Evolutionary conservation across 2,113 vertebrate species (phyloP), one percentile per base, ranked within the genome.

Genomic region (Nesogale talazaci): DNA sequence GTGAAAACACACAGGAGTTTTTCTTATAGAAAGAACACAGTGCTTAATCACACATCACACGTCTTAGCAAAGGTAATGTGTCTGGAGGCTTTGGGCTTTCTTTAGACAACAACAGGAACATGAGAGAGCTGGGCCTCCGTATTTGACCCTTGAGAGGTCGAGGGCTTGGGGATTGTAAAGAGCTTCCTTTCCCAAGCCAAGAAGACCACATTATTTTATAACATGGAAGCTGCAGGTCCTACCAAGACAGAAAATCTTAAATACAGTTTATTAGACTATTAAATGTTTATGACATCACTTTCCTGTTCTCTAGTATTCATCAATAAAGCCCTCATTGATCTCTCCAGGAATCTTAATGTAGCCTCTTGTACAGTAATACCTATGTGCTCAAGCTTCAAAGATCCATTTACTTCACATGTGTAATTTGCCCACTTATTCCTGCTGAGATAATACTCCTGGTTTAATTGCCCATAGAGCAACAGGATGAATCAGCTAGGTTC

Each of bases 381-480:
- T 93, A 3, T 67, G 65, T 82, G 36, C 69, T 96, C 69, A 92
- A 92, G 93, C 91, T 86, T 88, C 94, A 97, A 96, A 97, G 75
- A 94, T 93, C 83, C 89, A 96, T 94, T 97, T 96, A 93, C 63
- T 95, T 96, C 94, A 95, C 46, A 65, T 36, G 0, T 91, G 82
- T 92, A 96, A 97, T 96, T 95, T 96, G 94, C 94, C 90, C 0
- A 0, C 93, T 97, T 97, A 95, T 70, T 94, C 79, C 79, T 67
- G 87, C 95, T 94, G 91, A 69, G 88, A 90, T 15, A 52, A 97
- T 87, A 89, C 23, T 94, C 93, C 93, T 93, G 83, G 88, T 86
- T 96, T 97, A 97, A 97, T 93, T 89, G 95, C 34, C 56, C 89
- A 91, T 86, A 88, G 20, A 96, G 85, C 52, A 97, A 94, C 76